Conservation (phyloP, 1,140 invertebrate species). For the roundworm (Caenorhabditis elegans) region DNA sequence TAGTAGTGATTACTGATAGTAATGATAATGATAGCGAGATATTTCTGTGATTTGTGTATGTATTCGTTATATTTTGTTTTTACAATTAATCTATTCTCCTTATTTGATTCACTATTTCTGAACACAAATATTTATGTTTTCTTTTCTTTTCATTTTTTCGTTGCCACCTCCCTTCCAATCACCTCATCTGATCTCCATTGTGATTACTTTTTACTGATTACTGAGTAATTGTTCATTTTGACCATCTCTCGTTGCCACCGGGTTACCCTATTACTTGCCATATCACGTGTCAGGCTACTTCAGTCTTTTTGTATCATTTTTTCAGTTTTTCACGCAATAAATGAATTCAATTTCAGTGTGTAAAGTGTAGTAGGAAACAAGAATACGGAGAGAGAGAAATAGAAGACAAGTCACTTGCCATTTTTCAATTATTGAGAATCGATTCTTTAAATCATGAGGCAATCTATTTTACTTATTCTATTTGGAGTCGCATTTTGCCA, state of each 20-base stretch:
- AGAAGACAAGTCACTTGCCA: background rate
- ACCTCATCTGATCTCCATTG: conserved; percentile 1
- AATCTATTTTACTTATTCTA: background rate
- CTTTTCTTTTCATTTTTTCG: no score
- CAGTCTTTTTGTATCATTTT: no score
- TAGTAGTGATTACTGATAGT: background rate
- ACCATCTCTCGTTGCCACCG: background rate
- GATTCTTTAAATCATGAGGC: background rate
- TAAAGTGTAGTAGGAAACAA: no score
- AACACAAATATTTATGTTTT: conserved; percentile 9
- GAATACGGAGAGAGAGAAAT: no score
- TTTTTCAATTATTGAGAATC: background rate
- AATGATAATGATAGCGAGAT: conserved; percentile 24
- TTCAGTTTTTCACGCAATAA: no score
- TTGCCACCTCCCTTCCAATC: background rate
- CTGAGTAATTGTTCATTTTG: background rate
- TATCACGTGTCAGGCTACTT: background rate
- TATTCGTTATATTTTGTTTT: no score
- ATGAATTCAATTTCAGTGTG: no score
- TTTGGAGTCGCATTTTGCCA: background rate
- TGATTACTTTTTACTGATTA: background rate
- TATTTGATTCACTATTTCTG: no score
- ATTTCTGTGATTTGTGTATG: background rate
- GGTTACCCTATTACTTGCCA: background rate
- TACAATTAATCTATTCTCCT: no score